Evolutionary conservation across 2,888 invertebrate genomes (phyloP).

Genomic region (Heliconius ismenius): DNA sequence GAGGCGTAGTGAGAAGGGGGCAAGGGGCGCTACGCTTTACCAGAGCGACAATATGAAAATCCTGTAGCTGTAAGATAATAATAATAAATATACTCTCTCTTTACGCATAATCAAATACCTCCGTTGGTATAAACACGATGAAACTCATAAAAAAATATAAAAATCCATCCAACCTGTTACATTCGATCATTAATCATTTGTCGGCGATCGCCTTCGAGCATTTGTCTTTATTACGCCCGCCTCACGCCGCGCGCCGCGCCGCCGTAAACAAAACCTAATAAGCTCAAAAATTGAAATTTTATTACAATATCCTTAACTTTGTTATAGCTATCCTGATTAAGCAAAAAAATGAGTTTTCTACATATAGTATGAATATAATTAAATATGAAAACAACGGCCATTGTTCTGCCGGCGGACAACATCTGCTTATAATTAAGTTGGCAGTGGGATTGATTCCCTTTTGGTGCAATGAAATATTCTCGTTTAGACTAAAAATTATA

Average conservation of each 20-base stretch:
- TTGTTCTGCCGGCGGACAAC: neutral
- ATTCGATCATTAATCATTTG: conserved; percentile 56
- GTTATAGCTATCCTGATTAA: neutral
- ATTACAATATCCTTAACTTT: conserved; percentile 26
- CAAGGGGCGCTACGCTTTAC: no score
- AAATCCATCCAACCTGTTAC: conserved; percentile 42
- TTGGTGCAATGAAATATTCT: no score
- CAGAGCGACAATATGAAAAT: no score
- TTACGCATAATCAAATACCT: neutral
- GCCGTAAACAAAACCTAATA: conserved; percentile 44
- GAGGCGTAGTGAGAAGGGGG: no score
- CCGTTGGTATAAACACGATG: conserved; percentile 8
- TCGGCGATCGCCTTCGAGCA: conserved; percentile 51
- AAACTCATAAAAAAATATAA: conserved; percentile 34
- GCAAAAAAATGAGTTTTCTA: neutral
- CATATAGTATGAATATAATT: neutral
- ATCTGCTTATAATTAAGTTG: no score
- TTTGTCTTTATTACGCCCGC: conserved; percentile 60
- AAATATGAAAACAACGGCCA: neutral
- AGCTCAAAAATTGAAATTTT: conserved; percentile 32
- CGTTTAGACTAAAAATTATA: no score
- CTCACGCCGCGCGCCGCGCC: neutral
- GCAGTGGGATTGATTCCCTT: no score
- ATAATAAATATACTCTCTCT: neutral
- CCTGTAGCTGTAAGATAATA: neutral